These are phyloP conservation scores for Lymantria monacha DNA, from an alignment of 2,888 invertebrate genomes.

Conservation along the genomic window DNA sequence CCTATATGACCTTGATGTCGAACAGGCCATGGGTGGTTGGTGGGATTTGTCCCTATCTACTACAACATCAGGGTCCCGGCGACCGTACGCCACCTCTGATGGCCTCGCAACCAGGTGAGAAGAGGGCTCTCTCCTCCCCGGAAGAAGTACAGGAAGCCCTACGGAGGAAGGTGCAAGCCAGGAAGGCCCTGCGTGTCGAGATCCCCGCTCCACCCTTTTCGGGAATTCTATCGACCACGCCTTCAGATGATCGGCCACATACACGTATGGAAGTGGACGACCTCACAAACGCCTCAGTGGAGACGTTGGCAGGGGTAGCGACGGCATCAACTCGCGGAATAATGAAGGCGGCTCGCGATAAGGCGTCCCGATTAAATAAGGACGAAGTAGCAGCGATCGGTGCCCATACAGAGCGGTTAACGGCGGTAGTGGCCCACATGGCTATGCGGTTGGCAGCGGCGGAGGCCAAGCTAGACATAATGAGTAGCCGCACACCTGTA, in stretches of 20 bases:
- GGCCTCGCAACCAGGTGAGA: too few relatives aligned
- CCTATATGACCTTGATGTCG: too few relatives aligned
- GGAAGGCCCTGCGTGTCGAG: too few relatives aligned
- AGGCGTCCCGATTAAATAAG: background rate
- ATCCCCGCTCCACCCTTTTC: too few relatives aligned
- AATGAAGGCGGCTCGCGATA: background rate
- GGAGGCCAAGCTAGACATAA: background rate
- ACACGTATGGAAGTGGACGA: background rate
- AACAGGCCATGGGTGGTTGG: too few relatives aligned
- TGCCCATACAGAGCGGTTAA: background rate
- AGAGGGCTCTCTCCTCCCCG: too few relatives aligned
- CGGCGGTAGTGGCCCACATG: background rate
- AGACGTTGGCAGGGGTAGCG: constrained; percentile 13
- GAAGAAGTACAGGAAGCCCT: too few relatives aligned
- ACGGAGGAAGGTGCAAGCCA: too few relatives aligned
- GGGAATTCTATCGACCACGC: too few relatives aligned
- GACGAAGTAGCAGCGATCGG: background rate
- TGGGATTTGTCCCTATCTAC: too few relatives aligned
- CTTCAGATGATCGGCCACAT: background rate
- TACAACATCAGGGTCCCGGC: too few relatives aligned
- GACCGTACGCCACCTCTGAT: too few relatives aligned
- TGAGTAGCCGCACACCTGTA: background rate
- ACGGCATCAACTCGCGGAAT: background rate
- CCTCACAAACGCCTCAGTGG: background rate
- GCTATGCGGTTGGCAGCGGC: background rate